Evolutionary conservation across 37 sponge, comb jelly and placozoan species (phyloP), one percentile per base, ranked within the genome.

Genomic region (Bolinopsis microptera): DNA sequence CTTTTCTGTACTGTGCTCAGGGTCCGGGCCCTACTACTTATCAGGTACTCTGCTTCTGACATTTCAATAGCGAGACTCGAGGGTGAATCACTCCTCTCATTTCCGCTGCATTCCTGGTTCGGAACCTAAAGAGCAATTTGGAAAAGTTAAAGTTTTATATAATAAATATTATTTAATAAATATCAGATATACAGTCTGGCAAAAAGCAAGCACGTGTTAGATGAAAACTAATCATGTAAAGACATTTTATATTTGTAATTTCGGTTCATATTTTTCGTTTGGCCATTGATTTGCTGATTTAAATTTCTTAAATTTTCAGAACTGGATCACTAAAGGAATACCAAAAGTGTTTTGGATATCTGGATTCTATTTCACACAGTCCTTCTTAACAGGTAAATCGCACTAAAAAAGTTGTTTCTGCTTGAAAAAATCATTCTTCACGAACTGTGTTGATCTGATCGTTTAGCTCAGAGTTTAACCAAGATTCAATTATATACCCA

Each of bases 281-380:
- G 18, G 68, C 68, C 68, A 13, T 22, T 67, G 68, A 67, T 22
- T 67, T 13, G 18, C 18, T 13, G 68, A 67, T 22, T 22, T 22
- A 22, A 67, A 67, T 67, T 22, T 67, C 18, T 67, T 67, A 67
- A 77, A 77, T 34, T 94, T 99, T 69, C 97, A 96, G 95, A 94
- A 96, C 18, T 98, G 99, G 99, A 95, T 96, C 95, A 96, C 96
- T 33, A 95, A 95, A 1, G 96, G 96, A 9, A 97, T 97, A 61
- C 99, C 99, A 0, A 33, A 94, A 39, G 96, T 97, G 32, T 98
- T 97, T 96, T 98, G 99, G 99, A 86, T 98, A 24, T 97, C 97
- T 28, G 99, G 99, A 40, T 98, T 98, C 93, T 98, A 96, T 90
- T 98, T 98, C 95, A 98, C 99, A 74, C 99, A 99, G 93, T 97